Conservation (phyloP, 2,797 vertebrate genomes). For the Pantherophis vulpinus region DNA sequence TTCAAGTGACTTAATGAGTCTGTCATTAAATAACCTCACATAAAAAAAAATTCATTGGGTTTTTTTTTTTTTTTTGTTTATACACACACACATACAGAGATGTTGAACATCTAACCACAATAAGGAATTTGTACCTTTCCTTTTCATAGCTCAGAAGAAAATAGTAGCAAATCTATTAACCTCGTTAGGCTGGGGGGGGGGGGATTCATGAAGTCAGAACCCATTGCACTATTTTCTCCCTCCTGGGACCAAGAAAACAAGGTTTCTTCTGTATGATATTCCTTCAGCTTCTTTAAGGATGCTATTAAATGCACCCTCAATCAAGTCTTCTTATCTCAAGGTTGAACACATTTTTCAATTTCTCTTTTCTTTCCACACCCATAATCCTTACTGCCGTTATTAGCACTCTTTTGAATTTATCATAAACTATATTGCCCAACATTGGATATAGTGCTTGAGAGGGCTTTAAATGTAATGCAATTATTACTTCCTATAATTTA, state of each 20-base stretch:
- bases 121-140: not conserved
- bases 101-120: not conserved
- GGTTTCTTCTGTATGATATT: not conserved
- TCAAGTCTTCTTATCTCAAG: not conserved
- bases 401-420: not conserved
- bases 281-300: not conserved
- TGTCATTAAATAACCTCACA: not conserved
- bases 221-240: not conserved
- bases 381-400: not conserved
- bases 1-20: not conserved
- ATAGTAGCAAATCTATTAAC: not conserved
- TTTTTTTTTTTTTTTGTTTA: not conserved
- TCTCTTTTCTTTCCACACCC: not conserved
- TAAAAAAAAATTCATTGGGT: not conserved
- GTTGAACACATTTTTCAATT: not conserved
- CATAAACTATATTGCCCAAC: not conserved
- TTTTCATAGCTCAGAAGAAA: not conserved
- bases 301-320: not conserved
- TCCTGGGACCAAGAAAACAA: not conserved
- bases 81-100: not conserved
- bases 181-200: not conserved
- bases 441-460: too few species aligned
- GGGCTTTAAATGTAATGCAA: too few species aligned
- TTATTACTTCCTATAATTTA: too few species aligned
- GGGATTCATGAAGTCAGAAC: not conserved